These are phyloP conservation scores for Caenorhabditis sp. DNA, from an alignment of 2,888 invertebrate species.

Conservation along the genomic window DNA sequence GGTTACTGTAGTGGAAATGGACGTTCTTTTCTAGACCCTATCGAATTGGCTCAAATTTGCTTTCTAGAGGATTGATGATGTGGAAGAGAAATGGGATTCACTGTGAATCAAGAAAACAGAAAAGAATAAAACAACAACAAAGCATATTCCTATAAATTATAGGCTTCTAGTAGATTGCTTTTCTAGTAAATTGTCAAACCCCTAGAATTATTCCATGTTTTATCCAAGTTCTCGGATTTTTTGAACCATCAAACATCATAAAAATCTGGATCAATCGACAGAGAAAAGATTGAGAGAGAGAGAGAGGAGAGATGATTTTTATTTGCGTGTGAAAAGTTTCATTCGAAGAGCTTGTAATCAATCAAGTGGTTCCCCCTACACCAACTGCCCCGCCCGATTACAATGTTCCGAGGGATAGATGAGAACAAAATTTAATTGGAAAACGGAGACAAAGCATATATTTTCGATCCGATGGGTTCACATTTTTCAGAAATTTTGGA, in stretches of 20 bases:
- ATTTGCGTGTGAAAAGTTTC: slow-evolving; percentile 50
- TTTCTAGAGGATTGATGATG: too few species aligned
- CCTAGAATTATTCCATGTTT: not conserved
- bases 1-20: too few species aligned
- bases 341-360: slow-evolving; percentile 56
- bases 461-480: slow-evolving; percentile 6
- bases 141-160: slow-evolving; percentile 9
- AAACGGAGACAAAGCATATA: not conserved
- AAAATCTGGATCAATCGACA: not conserved
- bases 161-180: not conserved
- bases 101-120: not conserved
- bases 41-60: not conserved
- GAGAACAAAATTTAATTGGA: slow-evolving; percentile 33
- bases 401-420: slow-evolving; percentile 16
- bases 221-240: not conserved
- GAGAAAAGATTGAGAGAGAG: too few species aligned
- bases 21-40: not conserved
- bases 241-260: not conserved
- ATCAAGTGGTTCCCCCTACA: slow-evolving; percentile 11
- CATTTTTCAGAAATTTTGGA: not conserved
- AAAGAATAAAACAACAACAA: not conserved
- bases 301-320: slow-evolving; percentile 18
- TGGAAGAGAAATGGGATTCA: not conserved
- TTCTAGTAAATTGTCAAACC: too few species aligned
- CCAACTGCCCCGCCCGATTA: slow-evolving; percentile 35